Conservation (phyloP, 2,113 vertebrate species). For the Neolamprologus falcicula region DNA sequence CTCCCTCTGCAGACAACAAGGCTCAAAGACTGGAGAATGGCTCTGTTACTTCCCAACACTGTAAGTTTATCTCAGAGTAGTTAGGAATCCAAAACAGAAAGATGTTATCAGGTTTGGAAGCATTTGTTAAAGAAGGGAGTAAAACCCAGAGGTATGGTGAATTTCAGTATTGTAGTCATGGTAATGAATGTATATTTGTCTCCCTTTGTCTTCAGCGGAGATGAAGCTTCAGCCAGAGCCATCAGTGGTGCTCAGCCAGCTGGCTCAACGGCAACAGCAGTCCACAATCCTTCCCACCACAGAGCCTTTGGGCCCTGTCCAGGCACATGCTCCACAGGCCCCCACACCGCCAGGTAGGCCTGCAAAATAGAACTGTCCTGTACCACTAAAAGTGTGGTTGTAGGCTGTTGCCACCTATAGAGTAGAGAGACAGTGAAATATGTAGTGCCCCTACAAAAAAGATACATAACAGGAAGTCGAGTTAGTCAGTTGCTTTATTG, state of each 20-base stretch:
- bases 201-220: slow-evolving; percentile 66
- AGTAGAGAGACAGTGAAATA: not conserved
- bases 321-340: slow-evolving; percentile 49
- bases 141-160: not conserved
- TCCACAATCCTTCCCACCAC: slow-evolving; percentile 36
- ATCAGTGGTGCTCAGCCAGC: slow-evolving; percentile 89
- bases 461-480: not conserved
- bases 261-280: slow-evolving; percentile 84
- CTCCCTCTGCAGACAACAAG: slow-evolving; percentile 76
- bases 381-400: not conserved
- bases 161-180: not conserved
- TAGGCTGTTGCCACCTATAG: not conserved
- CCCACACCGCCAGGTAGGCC: slow-evolving; percentile 64
- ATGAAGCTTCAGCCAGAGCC: slow-evolving; percentile 92
- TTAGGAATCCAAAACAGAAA: not conserved
- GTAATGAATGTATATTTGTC: not conserved
- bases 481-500: not conserved
- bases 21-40: slow-evolving; percentile 63
- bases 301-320: slow-evolving; percentile 42
- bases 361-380: not conserved
- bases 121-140: not conserved
- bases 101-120: not conserved
- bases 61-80: slow-evolving; percentile 58
- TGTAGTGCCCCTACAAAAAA: not conserved
- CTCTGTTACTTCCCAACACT: slow-evolving; percentile 58